These are phyloP conservation scores for Otocyon megalotis DNA, from an alignment of 2,113 vertebrate species.

Conservation along the genomic window DNA sequence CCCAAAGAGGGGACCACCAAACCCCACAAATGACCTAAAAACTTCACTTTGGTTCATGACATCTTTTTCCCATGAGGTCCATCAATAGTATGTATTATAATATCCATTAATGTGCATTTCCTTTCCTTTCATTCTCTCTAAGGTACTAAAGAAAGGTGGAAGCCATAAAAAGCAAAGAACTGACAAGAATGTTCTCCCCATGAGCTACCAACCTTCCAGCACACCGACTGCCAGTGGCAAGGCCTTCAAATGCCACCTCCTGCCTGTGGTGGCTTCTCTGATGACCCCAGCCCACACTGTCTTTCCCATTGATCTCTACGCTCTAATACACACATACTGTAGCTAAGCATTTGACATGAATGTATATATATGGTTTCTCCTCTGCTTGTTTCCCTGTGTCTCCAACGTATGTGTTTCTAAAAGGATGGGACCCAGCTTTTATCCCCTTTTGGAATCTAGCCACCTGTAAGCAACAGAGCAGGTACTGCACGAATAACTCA, in stretches of 20 bases:
- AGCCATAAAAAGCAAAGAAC: background rate
- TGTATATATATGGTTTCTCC: background rate
- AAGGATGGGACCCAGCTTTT: background rate
- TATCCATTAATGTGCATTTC: background rate
- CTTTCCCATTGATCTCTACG: background rate
- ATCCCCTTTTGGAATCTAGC: background rate
- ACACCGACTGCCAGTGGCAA: background rate
- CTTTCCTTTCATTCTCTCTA: background rate
- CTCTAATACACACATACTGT: rapidly evolving
- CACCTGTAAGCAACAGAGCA: background rate
- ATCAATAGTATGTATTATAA: background rate
- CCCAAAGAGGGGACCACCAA: background rate
- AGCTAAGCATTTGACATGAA: background rate
- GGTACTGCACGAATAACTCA: no score
- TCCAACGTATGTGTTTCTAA: background rate
- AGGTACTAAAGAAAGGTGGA: background rate
- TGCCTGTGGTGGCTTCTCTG: background rate
- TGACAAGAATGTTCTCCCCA: background rate
- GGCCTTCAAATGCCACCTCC: background rate
- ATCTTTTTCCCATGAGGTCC: background rate
- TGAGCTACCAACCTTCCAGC: background rate
- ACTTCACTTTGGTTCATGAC: background rate
- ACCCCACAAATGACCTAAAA: background rate
- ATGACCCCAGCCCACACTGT: rapidly evolving
- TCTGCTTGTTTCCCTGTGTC: background rate